phyloP scores from a whole-genome alignment of 2,888 invertebrate genomes.

The Crepidodera aurea region DNA sequence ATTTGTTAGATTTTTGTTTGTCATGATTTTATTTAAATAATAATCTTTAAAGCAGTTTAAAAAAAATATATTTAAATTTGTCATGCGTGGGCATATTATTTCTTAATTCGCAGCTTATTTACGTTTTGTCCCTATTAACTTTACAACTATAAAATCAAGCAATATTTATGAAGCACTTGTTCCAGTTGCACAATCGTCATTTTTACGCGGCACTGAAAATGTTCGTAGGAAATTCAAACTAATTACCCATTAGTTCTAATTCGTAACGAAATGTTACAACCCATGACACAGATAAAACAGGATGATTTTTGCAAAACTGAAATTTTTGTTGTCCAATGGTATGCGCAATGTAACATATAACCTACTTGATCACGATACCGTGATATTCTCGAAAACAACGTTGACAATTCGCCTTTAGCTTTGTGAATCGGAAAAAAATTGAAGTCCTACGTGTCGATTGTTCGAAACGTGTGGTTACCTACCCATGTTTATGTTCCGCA shows the following conservation, averaged over 20 bases:
- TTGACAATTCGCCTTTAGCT: conserved; percentile 26
- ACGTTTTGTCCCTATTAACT: neutral
- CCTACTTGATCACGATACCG: conserved; percentile 43
- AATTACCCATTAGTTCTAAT: conserved; percentile 22
- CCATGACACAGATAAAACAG: conserved; percentile 34
- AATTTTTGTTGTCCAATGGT: conserved; percentile 40
- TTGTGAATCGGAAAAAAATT: conserved; percentile 10
- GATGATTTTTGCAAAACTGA: conserved; percentile 24
- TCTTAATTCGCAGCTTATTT: neutral
- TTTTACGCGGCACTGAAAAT: neutral
- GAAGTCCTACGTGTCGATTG: conserved; percentile 20
- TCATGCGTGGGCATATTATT: too few species aligned
- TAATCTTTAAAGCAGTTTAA: too few species aligned
- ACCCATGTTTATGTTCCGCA: conserved; percentile 1
- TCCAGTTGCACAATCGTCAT: conserved; percentile 2
- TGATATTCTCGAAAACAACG: conserved; percentile 36
- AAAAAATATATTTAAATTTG: too few species aligned
- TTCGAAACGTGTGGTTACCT: conserved; percentile 1
- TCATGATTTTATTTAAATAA: too few species aligned
- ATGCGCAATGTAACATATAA: conserved; percentile 38
- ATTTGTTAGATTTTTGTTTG: too few species aligned
- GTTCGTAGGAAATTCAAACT: neutral
- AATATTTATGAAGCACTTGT: conserved; percentile 1
- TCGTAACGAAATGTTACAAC: conserved; percentile 24
- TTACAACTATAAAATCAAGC: neutral